Percentiles rank a stretch among this genome's conserved stretches.
phyloP scores from a whole-genome alignment of 1,140 invertebrate species.

The Eueides isabella region DNA sequence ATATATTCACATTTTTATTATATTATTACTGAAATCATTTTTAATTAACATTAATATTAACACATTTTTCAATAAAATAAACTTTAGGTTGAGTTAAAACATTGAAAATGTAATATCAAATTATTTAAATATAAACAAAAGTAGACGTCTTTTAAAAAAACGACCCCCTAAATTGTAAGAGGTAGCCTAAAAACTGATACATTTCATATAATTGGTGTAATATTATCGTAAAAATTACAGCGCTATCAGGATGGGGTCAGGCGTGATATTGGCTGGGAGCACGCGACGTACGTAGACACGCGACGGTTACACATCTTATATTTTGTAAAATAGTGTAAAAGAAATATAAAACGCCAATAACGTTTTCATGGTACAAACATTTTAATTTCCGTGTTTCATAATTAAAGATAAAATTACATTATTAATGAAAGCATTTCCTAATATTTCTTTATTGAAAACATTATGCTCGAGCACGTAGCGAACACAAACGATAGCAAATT shows the following conservation, averaged over 20 bases:
- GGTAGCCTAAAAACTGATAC: constrained; percentile 29
- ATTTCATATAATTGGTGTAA: constrained; percentile 45
- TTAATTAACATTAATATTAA: too few relatives aligned
- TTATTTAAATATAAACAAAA: neutral
- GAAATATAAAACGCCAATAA: neutral
- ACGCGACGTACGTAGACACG: constrained; percentile 45
- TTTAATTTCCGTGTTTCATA: neutral
- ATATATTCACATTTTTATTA: neutral
- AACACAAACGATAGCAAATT: constrained; percentile 9
- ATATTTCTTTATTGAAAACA: constrained; percentile 10
- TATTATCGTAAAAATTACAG: constrained; percentile 52
- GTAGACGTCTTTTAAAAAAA: neutral
- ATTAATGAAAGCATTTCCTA: constrained; percentile 1
- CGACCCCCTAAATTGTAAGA: constrained; percentile 9
- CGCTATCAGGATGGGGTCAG: constrained; percentile 44
- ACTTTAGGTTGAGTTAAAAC: neutral
- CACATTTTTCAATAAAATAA: too few relatives aligned
- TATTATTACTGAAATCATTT: too few relatives aligned
- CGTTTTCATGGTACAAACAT: neutral
- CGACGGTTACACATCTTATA: constrained; percentile 36
- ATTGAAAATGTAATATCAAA: neutral
- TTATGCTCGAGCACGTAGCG: constrained; percentile 12
- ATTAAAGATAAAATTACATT: neutral
- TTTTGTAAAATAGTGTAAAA: constrained; percentile 7
- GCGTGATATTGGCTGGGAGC: constrained; percentile 46